phyloP scores from a whole-genome alignment of 2,113 vertebrate species.

The Microcebus jonahi region DNA sequence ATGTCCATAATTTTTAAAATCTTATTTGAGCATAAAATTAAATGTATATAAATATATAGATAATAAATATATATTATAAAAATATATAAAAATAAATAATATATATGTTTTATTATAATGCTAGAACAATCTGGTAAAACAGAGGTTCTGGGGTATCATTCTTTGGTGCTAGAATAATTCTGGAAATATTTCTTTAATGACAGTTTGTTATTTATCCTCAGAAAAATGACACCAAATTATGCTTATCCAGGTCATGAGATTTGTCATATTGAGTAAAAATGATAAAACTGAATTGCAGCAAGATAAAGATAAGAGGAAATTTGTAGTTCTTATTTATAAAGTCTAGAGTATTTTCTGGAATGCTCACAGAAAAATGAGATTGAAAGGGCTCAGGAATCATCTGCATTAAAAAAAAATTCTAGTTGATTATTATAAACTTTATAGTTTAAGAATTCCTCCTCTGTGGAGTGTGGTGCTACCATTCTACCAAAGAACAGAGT shows the following conservation, averaged over 20 bases:
- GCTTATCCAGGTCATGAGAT: background rate
- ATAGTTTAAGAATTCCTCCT: background rate
- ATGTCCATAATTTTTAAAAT: conserved; percentile 1
- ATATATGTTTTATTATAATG: conserved; percentile 10
- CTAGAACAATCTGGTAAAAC: background rate
- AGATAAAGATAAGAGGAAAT: background rate
- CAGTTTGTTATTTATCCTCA: background rate
- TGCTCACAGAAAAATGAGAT: background rate
- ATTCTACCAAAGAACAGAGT: background rate
- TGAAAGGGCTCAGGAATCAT: background rate
- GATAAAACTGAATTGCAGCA: background rate
- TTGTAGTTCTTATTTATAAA: background rate
- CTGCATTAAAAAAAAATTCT: background rate
- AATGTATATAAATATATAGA: too few relatives aligned
- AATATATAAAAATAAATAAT: background rate
- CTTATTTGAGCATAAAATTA: background rate
- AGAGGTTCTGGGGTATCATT: background rate
- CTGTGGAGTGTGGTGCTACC: background rate
- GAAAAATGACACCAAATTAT: conserved; percentile 4
- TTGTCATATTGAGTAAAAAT: background rate
- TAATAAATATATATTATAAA: too few relatives aligned
- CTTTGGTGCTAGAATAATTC: background rate
- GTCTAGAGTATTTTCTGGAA: conserved; percentile 21
- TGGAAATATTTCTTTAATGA: background rate
- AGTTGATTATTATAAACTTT: background rate